phyloP scores from a whole-genome alignment of 2,888 invertebrate genomes.

The Cheilosia soror region DNA sequence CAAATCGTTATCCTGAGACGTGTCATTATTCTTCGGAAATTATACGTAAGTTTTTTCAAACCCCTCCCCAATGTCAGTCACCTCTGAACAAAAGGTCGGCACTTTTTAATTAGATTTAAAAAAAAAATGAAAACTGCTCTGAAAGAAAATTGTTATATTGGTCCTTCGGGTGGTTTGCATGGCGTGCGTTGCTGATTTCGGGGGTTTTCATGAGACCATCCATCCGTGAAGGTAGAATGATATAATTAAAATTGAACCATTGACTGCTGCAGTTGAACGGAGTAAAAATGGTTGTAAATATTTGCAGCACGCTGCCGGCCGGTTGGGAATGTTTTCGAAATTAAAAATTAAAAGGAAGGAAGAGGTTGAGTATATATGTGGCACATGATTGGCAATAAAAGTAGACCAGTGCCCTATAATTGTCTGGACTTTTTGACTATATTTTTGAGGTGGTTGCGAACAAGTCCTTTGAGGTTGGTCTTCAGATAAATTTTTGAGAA shows the following conservation, averaged over 20 bases:
- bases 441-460: neutral
- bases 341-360: neutral
- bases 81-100: constrained; percentile 27
- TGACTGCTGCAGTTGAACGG: neutral
- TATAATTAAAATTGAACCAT: constrained; percentile 33
- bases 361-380: neutral
- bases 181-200: constrained; percentile 27
- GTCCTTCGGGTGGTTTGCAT: constrained; percentile 46
- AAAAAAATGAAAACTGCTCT: neutral
- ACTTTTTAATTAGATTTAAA: constrained; percentile 62
- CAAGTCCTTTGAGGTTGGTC: neutral
- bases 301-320: neutral
- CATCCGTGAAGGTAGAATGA: neutral
- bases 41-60: constrained; percentile 8
- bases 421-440: neutral
- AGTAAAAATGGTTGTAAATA: neutral
- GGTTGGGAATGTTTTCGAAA: neutral
- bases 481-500: neutral
- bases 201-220: constrained; percentile 35
- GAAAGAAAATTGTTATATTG: constrained; percentile 32
- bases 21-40: constrained; percentile 45
- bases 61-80: constrained; percentile 4
- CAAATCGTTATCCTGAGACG: constrained; percentile 23
- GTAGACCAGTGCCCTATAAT: constrained; percentile 6
- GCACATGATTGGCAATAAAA: constrained; percentile 25